Percentiles rank a stretch among this genome's conserved stretches.
Evolutionary conservation across 1,140 invertebrate genomes (phyloP).

Genomic region (Scaptomyza montana): DNA sequence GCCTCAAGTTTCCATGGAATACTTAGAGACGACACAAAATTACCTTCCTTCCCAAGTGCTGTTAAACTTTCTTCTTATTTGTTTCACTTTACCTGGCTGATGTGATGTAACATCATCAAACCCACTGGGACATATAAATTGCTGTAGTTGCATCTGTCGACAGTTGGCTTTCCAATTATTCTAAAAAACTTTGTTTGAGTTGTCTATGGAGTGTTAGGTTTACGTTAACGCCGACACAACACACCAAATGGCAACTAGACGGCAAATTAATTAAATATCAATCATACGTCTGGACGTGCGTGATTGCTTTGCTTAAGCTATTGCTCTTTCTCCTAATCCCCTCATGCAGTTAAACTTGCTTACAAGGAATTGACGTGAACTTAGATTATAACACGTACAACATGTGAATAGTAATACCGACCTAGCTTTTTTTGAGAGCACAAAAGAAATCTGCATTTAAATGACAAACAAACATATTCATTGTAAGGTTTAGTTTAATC

Average conservation of each 20-base stretch:
- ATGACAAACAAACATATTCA: too few relatives aligned
- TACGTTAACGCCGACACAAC: slow-evolving; percentile 6
- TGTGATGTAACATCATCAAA: neutral
- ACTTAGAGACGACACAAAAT: slow-evolving; percentile 40
- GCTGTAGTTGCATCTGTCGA: slow-evolving; percentile 16
- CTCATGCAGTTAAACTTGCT: slow-evolving; percentile 12
- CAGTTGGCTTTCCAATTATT: neutral
- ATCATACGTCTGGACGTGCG: slow-evolving; percentile 39
- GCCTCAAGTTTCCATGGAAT: slow-evolving; percentile 6
- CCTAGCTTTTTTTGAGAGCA: neutral
- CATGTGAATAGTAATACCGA: neutral
- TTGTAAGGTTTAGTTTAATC: too few relatives aligned
- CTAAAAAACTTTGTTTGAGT: slow-evolving; percentile 24
- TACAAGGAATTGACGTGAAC: neutral
- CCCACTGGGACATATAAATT: slow-evolving; percentile 38
- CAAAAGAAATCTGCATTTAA: too few relatives aligned
- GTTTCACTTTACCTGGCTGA: slow-evolving; percentile 17
- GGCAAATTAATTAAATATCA: slow-evolving; percentile 59
- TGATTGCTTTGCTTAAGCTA: slow-evolving; percentile 1
- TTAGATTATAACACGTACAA: neutral
- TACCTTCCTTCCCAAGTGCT: slow-evolving; percentile 9
- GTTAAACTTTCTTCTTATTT: slow-evolving; percentile 30
- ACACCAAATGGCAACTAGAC: slow-evolving; percentile 38
- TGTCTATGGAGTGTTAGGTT: slow-evolving; percentile 27
- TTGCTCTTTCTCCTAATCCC: neutral